phyloP scores from a whole-genome alignment of 2,113 vertebrate species.

The Pteropus alecto region DNA sequence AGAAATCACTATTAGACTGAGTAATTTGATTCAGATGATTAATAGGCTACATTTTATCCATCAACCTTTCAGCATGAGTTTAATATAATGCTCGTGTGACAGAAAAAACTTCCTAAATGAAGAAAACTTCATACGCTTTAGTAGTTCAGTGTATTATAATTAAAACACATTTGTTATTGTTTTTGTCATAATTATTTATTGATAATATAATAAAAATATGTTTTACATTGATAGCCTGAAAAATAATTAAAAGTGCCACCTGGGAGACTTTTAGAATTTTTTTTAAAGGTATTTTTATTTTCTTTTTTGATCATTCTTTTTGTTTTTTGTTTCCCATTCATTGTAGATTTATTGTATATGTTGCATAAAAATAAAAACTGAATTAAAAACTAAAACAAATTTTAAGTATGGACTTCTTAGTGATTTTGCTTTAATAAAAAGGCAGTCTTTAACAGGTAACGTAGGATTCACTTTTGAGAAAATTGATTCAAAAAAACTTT shows the following conservation, averaged over 20 bases:
- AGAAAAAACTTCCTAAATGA: not conserved
- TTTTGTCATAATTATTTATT: not conserved
- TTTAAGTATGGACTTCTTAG: slow-evolving; percentile 30
- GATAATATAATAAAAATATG: not conserved
- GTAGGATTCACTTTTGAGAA: slow-evolving; percentile 18
- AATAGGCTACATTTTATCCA: not conserved
- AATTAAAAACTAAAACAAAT: slow-evolving; percentile 41
- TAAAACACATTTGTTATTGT: not conserved
- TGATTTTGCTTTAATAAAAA: slow-evolving; percentile 19
- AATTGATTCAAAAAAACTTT: not conserved
- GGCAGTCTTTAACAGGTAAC: not conserved
- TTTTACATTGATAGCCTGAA: not conserved
- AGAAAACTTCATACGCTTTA: not conserved
- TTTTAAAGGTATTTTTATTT: not conserved
- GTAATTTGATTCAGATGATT: not conserved
- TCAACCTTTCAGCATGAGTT: not conserved
- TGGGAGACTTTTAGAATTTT: not conserved
- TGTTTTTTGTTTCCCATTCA: not conserved
- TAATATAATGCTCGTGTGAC: not conserved
- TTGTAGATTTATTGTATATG: not conserved
- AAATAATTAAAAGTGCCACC: not conserved
- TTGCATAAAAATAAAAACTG: slow-evolving; percentile 65
- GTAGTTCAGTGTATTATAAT: not conserved
- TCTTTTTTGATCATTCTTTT: not conserved
- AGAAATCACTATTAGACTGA: not conserved